Evolutionary conservation across 2,888 invertebrate genomes (phyloP), one percentile per base, ranked within the genome.

Genomic region (Orthonevra nobilis): DNA sequence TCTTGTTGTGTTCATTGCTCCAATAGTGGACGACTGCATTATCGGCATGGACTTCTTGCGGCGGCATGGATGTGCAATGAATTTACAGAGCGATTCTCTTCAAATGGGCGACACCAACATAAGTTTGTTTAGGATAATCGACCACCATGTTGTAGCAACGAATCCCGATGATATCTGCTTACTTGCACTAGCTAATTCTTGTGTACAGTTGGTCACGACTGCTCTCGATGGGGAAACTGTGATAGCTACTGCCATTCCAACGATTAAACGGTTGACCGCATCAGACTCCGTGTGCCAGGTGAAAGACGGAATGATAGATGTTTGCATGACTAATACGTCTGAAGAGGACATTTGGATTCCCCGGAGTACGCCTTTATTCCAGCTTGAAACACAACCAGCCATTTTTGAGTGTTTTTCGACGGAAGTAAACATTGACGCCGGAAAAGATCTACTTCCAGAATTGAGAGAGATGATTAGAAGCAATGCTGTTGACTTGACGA

Each of bases 261-360:
- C 14, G 10, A 3, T 2, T n/a, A 19, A 48, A 30, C 9, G 1
- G n/a, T 28, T 17, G 2, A 15, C 17, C 9, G 10, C 28, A 15
- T 4, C 15, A 9, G 1, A 28, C 15, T 30, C 28, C 14, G 9
- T 32, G 10, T 32, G 19, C 10, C 48, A 12, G 9, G 30, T 48
- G 0, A 10, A 17, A 17, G 5, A 48, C 2, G 48, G 48, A 17
- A 9, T 17, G 7, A 28, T 28, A 12, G 15, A 5, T 14, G n/a
- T 48, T 0, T 9, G 30, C 1, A 14, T 48, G 9, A 32, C 48
- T 2, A 46, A 46, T 14, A 28, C 23, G 19, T 48, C 32, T 1
- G 48, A 19, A 10, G 2, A 48, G 4, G 32, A 48, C 19, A 32
- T 32, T 10, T 48, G 48, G 48, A 48, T 48, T 10, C 48, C 30